Percentiles rank a stretch among this genome's conserved stretches.
phyloP scores from a whole-genome alignment of 2,797 vertebrate species.

The Paguma larvata region DNA sequence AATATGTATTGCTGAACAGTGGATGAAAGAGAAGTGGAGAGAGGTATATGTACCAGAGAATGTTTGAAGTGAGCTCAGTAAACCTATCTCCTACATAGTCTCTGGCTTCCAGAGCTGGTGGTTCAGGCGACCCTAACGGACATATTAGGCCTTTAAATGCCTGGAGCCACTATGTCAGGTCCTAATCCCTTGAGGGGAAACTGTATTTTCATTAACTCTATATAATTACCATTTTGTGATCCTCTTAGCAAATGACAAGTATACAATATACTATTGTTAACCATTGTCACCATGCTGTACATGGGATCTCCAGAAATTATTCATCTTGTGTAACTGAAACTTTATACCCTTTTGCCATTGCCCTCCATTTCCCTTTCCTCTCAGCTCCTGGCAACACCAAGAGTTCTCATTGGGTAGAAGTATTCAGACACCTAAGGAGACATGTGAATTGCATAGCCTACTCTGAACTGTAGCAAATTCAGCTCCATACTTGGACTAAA shows the following conservation, averaged over 20 bases:
- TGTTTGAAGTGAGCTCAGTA: not conserved
- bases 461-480: conserved; percentile 15
- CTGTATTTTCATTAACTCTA: not conserved
- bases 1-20: not conserved
- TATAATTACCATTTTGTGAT: not conserved
- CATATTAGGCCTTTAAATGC: not conserved
- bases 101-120: not conserved
- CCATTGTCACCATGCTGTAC: not conserved
- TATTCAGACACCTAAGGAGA: conserved; percentile 31
- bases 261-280: not conserved
- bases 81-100: not conserved
- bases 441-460: conserved; percentile 47
- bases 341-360: not conserved
- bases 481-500: conserved; percentile 54
- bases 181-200: not conserved
- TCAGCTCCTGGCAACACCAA: not conserved
- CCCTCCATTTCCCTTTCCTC: not conserved
- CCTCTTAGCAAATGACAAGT: not conserved
- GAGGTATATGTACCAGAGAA: not conserved
- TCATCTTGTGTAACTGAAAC: not conserved
- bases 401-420: not conserved
- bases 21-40: not conserved
- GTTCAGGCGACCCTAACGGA: not conserved
- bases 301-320: not conserved
- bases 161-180: not conserved